Evolutionary conservation across 2,113 vertebrate species (phyloP).

Genomic region (Daubentonia madagascariensis): DNA sequence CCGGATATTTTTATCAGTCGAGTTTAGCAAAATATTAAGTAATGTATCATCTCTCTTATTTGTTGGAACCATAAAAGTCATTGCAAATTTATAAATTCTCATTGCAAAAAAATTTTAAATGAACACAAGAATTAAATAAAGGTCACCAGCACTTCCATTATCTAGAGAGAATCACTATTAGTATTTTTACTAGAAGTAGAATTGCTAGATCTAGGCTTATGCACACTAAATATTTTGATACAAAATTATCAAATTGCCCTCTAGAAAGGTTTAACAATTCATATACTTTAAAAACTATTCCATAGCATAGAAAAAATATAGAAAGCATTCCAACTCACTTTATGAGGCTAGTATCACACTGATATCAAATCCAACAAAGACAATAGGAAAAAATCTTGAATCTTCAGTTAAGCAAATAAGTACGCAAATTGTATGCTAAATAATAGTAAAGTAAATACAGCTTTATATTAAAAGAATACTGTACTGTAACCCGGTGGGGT

Average conservation of each 20-base stretch:
- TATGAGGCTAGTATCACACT: background rate
- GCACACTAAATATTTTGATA: conserved; percentile 3
- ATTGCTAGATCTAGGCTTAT: background rate
- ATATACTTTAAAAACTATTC: background rate
- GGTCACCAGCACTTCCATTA: background rate
- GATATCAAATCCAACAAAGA: background rate
- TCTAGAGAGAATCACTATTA: background rate
- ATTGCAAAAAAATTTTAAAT: background rate
- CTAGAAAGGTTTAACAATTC: conserved; percentile 9
- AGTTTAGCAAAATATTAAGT: background rate
- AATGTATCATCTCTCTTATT: background rate
- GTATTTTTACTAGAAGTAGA: background rate
- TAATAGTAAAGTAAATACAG: background rate
- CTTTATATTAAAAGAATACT: background rate
- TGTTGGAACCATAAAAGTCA: background rate
- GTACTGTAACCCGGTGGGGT: background rate
- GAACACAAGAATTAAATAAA: conserved; percentile 3
- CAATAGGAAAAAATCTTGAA: background rate
- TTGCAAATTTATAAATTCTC: conserved; percentile 33
- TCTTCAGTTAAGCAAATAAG: background rate
- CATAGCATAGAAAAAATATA: background rate
- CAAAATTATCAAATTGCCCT: background rate
- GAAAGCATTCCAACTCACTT: background rate
- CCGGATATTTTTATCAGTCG: background rate
- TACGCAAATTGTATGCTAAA: background rate